Base-by-base conservation (phyloP, 1,140 invertebrate genomes). In the Acromyrmex charruanus region DNA sequence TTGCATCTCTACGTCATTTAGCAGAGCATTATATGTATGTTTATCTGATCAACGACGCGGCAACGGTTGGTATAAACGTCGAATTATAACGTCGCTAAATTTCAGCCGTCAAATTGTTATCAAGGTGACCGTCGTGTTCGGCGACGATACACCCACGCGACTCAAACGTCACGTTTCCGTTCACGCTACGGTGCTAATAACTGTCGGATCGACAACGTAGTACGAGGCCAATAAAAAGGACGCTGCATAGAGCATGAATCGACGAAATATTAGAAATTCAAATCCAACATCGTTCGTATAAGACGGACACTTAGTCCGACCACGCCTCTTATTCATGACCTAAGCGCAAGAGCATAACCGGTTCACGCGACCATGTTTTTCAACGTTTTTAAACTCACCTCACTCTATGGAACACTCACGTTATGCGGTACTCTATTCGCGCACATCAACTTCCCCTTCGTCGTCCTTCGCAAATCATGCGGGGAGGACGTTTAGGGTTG, bases 241-340 rank as follows among this genome's bases (percentile, higher is more conserved):
- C 49, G 51, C 65, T 59, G n/a, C 10, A 25, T n/a, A 51, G 71
- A 53, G 7, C 28, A 12, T 21, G 39, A n/a, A 49, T 58, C 35
- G 31, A 10, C 21, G 7, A 10, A 35, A 68, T 28, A 87, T 91
- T 87, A 88, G 87, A 88, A 86, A 90, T 90, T 80, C 63, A 91
- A 79, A 90, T 91, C 77, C 12, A 25, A 68, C 44, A 49, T 31
- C 25, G 66, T 85, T 12, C 79, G 44, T 65, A 35, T 35, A 18
- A 25, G 28, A 61, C 49, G 6, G 16, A 65, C 58, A 49, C 16
- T 39, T 2, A 79, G 61, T n/a, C 44, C 28, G 75, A 72, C 87
- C 89, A 89, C 91, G 31, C 90, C 90, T 71, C 75, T 86, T 89
- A 84, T 92, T 89, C 84, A 77, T 87, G 85, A 91, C 91, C 86